phyloP scores from a whole-genome alignment of 1,140 invertebrate genomes.

The Chironomus tepperi region DNA sequence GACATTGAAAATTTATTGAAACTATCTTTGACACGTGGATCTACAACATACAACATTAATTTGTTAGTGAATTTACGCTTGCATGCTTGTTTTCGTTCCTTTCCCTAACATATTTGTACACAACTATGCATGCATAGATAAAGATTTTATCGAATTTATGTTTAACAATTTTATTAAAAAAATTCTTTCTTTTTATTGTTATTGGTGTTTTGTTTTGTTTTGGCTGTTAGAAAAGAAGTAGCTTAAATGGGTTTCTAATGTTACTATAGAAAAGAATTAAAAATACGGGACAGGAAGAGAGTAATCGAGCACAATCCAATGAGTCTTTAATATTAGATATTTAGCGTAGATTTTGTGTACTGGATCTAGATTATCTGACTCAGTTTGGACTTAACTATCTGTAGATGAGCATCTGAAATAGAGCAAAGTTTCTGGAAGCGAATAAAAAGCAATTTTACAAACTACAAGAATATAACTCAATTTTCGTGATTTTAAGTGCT shows the following conservation, averaged over 20 bases:
- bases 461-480: no score
- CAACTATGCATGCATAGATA: no score
- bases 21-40: conserved; percentile 6
- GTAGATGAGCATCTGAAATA: no score
- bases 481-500: no score
- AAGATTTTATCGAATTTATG: not conserved
- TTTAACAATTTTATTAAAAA: not conserved
- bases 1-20: not conserved
- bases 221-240: not conserved
- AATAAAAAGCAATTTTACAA: no score
- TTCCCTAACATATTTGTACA: not conserved
- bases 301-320: not conserved
- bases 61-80: not conserved
- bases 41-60: not conserved
- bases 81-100: not conserved
- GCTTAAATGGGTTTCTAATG: not conserved
- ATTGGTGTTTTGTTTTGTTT: not conserved
- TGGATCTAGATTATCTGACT: no score
- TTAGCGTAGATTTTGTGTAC: no score
- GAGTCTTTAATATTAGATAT: not conserved
- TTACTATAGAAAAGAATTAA: not conserved
- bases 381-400: no score
- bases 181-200: not conserved
- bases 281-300: conserved; percentile 5
- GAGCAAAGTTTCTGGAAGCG: no score